phyloP scores from a whole-genome alignment of 2,113 vertebrate genomes.

The Hippocampus comes region DNA sequence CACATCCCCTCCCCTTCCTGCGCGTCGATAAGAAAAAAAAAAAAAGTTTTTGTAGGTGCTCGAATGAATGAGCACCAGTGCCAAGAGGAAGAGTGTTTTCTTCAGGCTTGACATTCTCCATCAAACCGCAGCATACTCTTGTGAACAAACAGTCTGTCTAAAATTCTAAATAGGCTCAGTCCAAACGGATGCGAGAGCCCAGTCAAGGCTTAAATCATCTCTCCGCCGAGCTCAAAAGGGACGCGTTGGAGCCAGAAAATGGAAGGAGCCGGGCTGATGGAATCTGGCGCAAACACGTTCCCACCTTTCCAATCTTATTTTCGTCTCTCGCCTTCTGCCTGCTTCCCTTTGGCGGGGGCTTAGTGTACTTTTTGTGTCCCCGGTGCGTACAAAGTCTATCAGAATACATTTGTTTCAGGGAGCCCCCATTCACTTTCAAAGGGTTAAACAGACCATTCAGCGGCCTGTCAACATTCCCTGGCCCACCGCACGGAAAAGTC shows the following conservation, averaged over 20 bases:
- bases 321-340: slow-evolving; percentile 68
- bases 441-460: slow-evolving; percentile 99
- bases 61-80: slow-evolving; percentile 50
- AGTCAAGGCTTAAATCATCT: slow-evolving; percentile 74
- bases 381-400: slow-evolving; percentile 88
- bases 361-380: slow-evolving; percentile 78
- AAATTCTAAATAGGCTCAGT: slow-evolving; percentile 69
- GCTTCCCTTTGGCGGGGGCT: slow-evolving; percentile 68
- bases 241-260: slow-evolving; percentile 68
- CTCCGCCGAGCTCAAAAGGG: slow-evolving; percentile 67
- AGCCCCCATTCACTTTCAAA: slow-evolving; percentile 94
- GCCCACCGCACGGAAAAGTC: slow-evolving; percentile 83
- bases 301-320: slow-evolving; percentile 76
- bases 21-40: slow-evolving; percentile 29
- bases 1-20: slow-evolving; percentile 29
- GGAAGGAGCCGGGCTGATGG: slow-evolving; percentile 68
- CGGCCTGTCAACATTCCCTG: slow-evolving; percentile 90
- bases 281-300: slow-evolving; percentile 74
- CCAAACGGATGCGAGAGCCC: slow-evolving; percentile 65
- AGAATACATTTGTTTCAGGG: slow-evolving; percentile 89
- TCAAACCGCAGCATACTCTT: slow-evolving; percentile 61
- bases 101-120: slow-evolving; percentile 62
- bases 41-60: slow-evolving; percentile 48
- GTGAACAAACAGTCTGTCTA: slow-evolving; percentile 68
- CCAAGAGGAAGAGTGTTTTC: slow-evolving; percentile 52